phyloP scores from a whole-genome alignment of 2,888 invertebrate species.

The Podabrus alpinus region DNA sequence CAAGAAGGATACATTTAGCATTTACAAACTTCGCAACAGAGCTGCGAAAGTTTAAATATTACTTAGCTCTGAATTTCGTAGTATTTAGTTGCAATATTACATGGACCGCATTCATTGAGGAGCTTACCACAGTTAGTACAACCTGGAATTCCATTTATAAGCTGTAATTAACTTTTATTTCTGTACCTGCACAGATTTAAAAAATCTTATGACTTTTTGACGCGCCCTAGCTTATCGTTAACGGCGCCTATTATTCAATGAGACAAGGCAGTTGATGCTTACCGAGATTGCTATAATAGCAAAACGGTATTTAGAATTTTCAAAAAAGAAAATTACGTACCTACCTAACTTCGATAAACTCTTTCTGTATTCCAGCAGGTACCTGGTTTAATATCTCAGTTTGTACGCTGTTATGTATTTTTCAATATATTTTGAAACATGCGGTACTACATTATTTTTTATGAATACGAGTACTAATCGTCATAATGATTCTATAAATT shows the following conservation, averaged over 20 bases:
- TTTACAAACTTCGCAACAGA: background rate
- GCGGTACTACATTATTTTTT: no score
- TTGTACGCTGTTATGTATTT: background rate
- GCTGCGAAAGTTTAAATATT: background rate
- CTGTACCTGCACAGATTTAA: background rate
- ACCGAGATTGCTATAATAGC: background rate
- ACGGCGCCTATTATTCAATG: background rate
- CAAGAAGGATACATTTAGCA: background rate
- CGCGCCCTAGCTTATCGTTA: background rate
- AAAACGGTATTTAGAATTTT: background rate
- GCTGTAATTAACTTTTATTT: background rate
- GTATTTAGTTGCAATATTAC: background rate
- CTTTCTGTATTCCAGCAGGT: background rate
- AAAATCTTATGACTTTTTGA: background rate
- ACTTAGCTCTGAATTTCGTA: background rate
- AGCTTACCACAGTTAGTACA: background rate
- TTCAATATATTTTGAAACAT: background rate
- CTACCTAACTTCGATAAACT: background rate
- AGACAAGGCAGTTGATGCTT: background rate
- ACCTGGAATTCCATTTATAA: background rate
- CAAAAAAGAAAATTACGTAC: background rate
- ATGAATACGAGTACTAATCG: no score
- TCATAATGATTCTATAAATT: no score
- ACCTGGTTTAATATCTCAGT: background rate
- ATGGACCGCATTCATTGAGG: background rate